Conservation (phyloP, 2,113 vertebrate genomes). For the Telmatochromis sp. region DNA sequence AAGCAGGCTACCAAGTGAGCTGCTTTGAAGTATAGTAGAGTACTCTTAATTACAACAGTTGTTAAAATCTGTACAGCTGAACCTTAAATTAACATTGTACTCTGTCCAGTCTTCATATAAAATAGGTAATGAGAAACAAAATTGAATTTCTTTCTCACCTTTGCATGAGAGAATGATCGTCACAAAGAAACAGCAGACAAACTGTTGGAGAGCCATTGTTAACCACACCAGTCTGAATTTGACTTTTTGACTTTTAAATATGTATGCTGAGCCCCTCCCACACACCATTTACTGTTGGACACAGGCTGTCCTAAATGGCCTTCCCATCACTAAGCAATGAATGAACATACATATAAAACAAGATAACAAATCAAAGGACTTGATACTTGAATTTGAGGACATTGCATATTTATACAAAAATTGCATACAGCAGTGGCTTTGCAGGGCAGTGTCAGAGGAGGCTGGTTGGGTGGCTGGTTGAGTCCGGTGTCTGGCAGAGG, state of each 20-base stretch:
- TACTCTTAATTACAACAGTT: background rate
- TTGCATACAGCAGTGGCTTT: background rate
- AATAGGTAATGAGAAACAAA: background rate
- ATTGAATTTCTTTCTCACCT: fast-evolving
- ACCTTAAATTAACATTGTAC: background rate
- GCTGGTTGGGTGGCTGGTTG: background rate
- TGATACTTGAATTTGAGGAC: background rate
- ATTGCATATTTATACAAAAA: background rate
- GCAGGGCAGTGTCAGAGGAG: background rate
- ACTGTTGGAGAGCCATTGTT: background rate
- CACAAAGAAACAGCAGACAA: background rate
- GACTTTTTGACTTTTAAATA: background rate
- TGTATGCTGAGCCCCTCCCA: background rate
- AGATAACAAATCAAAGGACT: background rate
- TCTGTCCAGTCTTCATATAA: background rate
- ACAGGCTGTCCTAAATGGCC: background rate
- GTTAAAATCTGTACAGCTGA: background rate
- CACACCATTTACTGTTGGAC: background rate
- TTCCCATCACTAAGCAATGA: background rate
- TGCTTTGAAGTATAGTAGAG: background rate
- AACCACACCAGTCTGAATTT: too few relatives aligned
- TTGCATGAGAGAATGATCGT: background rate
- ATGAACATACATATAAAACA: background rate
- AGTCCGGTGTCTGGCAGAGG: background rate
- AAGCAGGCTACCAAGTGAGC: background rate